Conservation (phyloP, 2,888 invertebrate genomes). For the Scelioninae gen. 1 region DNA sequence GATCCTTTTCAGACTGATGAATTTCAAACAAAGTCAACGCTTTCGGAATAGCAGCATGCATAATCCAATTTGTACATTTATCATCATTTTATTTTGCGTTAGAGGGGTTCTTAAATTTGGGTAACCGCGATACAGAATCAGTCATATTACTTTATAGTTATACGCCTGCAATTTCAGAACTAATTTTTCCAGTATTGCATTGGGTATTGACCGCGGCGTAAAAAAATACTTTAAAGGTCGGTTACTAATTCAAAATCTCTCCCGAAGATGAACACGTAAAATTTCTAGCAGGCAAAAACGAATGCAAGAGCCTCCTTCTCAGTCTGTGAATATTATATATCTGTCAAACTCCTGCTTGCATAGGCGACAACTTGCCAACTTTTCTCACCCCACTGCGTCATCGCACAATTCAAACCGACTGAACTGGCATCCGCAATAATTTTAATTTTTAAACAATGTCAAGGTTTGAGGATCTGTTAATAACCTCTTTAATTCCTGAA, state of each 20-base stretch:
- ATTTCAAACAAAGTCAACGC: slow-evolving; percentile 45
- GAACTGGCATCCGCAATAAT: slow-evolving; percentile 57
- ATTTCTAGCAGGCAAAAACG: slow-evolving; percentile 79
- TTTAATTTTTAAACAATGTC: slow-evolving; percentile 1
- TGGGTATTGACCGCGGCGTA: slow-evolving; percentile 76
- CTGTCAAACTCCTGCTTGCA: slow-evolving; percentile 69
- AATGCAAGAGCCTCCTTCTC: slow-evolving; percentile 72
- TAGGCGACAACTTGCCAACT: slow-evolving; percentile 45
- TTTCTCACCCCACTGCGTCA: slow-evolving; percentile 63
- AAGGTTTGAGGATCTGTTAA: no score
- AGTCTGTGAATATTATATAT: slow-evolving; percentile 76
- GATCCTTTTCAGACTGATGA: slow-evolving; percentile 41
- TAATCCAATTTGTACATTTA: slow-evolving; percentile 10
- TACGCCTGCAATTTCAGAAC: slow-evolving; percentile 76
- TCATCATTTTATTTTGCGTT: no score
- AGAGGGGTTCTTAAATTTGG: background rate
- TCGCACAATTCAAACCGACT: slow-evolving; percentile 56
- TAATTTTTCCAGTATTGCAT: slow-evolving; percentile 79
- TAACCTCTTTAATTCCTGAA: no score
- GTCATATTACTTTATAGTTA: slow-evolving; percentile 31
- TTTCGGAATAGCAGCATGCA: slow-evolving; percentile 10
- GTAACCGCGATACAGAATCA: slow-evolving; percentile 45
- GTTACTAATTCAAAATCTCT: slow-evolving; percentile 79
- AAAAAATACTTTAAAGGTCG: slow-evolving; percentile 81
- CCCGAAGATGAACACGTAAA: slow-evolving; percentile 82